A percentile compares a stretch with the other conserved stretches of the same genome.
Conservation (phyloP, 2,888 invertebrate species). For the Temnothorax ravouxi region DNA sequence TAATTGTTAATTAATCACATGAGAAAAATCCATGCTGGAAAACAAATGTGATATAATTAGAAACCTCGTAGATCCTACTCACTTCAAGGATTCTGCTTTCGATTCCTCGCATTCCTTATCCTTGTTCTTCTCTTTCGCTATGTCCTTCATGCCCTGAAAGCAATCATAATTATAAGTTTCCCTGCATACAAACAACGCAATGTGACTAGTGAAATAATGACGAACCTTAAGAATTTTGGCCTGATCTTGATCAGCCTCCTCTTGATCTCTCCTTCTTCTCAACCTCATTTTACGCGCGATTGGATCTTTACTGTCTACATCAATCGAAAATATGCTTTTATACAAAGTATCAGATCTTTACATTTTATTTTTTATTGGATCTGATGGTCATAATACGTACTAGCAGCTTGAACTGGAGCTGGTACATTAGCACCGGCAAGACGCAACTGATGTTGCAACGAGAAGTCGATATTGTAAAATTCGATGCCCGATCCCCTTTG, state of each 20-base stretch:
- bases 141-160: constrained; percentile 92
- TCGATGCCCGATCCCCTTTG: constrained; percentile 93
- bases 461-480: constrained; percentile 99
- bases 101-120: constrained; percentile 90
- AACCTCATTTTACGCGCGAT: constrained; percentile 97
- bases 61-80: constrained; percentile 76
- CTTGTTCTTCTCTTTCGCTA: constrained; percentile 93
- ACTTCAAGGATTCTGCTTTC: constrained; percentile 92
- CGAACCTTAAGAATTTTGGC: constrained; percentile 94
- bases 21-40: neutral
- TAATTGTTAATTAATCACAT: constrained; percentile 12
- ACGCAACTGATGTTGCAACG: constrained; percentile 96
- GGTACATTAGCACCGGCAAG: constrained; percentile 96
- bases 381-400: constrained; percentile 86
- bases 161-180: constrained; percentile 29
- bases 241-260: constrained; percentile 94
- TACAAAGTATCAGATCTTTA: neutral
- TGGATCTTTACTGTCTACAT: constrained; percentile 92
- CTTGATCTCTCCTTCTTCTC: constrained; percentile 93
- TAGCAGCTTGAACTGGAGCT: constrained; percentile 90
- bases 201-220: constrained; percentile 85
- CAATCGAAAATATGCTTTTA: constrained; percentile 57
- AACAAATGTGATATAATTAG: constrained; percentile 13
- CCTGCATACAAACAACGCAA: constrained; percentile 86
- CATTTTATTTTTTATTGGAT: neutral